Evolutionary conservation across 2,113 vertebrate genomes (phyloP).

Genomic region (Sciurus niger): DNA sequence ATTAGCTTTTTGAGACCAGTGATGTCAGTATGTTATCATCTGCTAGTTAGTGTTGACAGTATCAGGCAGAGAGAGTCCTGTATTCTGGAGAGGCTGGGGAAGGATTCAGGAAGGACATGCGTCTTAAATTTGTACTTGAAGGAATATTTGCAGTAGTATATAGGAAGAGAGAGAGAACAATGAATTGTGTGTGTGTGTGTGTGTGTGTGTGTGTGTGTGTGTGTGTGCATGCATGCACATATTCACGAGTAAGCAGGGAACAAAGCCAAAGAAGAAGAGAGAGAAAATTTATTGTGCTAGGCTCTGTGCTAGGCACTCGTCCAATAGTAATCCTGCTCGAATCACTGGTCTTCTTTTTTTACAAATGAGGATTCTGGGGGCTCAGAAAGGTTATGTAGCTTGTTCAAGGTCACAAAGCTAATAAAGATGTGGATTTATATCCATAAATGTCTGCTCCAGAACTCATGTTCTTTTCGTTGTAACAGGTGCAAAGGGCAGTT

Average conservation of each 20-base stretch:
- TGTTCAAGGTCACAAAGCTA: not conserved
- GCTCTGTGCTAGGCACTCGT: not conserved
- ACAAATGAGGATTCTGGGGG: not conserved
- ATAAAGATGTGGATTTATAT: not conserved
- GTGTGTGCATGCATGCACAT: not conserved
- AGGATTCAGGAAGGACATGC: not conserved
- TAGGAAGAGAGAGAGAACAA: not conserved
- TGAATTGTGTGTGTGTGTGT: not conserved
- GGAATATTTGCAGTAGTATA: not conserved
- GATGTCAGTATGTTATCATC: not conserved
- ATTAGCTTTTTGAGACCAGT: not conserved
- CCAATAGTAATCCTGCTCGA: not conserved
- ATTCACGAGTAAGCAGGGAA: not conserved
- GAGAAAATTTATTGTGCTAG: not conserved
- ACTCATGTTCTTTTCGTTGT: not conserved
- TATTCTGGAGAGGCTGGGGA: not conserved
- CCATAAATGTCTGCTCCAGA: not conserved
- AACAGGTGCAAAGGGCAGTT: not conserved
- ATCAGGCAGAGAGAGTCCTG: not conserved
- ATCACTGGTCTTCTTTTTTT: not conserved
- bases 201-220: not conserved
- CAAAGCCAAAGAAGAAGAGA: not conserved
- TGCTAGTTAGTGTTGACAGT: not conserved
- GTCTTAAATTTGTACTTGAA: not conserved
- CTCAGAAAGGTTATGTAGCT: constrained; percentile 5